These are phyloP conservation scores for Pomacea maculata DNA, from an alignment of 1,140 invertebrate species.

Conservation along the genomic window DNA sequence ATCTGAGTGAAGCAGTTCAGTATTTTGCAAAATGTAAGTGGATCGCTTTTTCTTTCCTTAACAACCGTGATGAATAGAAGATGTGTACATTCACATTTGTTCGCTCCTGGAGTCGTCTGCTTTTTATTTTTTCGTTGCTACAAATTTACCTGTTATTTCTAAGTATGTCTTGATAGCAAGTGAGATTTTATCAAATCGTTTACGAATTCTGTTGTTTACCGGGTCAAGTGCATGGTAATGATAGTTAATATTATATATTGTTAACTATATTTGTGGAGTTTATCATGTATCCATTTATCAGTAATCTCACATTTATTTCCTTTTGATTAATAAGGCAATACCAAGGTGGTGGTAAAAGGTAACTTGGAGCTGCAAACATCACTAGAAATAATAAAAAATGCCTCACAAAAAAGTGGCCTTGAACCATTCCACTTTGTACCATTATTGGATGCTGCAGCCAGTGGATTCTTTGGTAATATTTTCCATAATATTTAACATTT, in stretches of 20 bases:
- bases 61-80: no score
- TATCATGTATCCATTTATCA: no score
- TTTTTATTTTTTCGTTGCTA: background rate
- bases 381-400: slow-evolving; percentile 27
- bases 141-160: no score
- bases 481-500: background rate
- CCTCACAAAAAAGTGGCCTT: slow-evolving; percentile 29
- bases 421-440: slow-evolving; percentile 26
- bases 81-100: no score
- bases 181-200: no score
- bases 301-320: background rate
- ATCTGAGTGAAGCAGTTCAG: slow-evolving; percentile 8
- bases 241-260: no score
- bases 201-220: no score
- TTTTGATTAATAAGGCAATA: background rate
- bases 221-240: no score
- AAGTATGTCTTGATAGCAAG: no score
- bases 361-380: slow-evolving; percentile 33
- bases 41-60: background rate
- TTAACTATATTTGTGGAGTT: no score
- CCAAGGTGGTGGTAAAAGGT: slow-evolving; percentile 14
- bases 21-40: slow-evolving; percentile 23
- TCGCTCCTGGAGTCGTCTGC: background rate
- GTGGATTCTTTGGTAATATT: slow-evolving; percentile 24
- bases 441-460: slow-evolving; percentile 34